Base-by-base conservation (phyloP, 2,888 invertebrate species). In the Leucophora obtusa region DNA sequence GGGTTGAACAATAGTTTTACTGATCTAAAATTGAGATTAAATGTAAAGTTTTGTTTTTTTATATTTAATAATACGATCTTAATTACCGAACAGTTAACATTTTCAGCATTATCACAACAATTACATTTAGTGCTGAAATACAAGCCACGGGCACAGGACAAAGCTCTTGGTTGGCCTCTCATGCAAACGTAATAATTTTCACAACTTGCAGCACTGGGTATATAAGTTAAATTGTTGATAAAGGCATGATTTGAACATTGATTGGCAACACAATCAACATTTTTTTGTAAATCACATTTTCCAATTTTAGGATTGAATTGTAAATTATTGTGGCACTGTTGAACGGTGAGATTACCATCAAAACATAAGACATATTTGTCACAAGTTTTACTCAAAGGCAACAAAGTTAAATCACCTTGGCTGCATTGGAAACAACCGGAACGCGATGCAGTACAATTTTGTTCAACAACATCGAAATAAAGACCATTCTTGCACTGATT, bases 141-240 rank as follows among this genome's bases (percentile, higher is more conserved):
- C 54, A 85, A 79, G 9, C 82, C 83, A 0, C 24, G 9, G 11
- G 82, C 58, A 60, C 86, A 86, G 1, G 58, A 43, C 15, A 74
- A 68, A 21, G n/a, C 14, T 24, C 71, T 60, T n/a, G 84, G 72
- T 1, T 50, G 17, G 9, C 85, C 85, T 21, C 71, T 75, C 69
- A 83, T 81, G 47, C 86, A 86, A 53, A 86, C 80, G n/a, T 74
- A 85, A 59, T 84, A 86, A 83, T 75, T 79, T 0, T 75, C 53
- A 58, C 86, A 86, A 7, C 21, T 70, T 0, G 75, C 47, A 9
- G 63, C 14, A 63, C 85, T 85, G 15, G 70, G 7, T 10, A 84
- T 47, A 58, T 78, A 85, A 28, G 72, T 53, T 50, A 84, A 79
- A 4, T 70, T 38, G 15, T 65, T 65, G n/a, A 54, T 6, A 1